Percentiles rank a stretch among this genome's conserved stretches.
Conservation (phyloP, 2,113 vertebrate genomes). For the Martes martes region DNA sequence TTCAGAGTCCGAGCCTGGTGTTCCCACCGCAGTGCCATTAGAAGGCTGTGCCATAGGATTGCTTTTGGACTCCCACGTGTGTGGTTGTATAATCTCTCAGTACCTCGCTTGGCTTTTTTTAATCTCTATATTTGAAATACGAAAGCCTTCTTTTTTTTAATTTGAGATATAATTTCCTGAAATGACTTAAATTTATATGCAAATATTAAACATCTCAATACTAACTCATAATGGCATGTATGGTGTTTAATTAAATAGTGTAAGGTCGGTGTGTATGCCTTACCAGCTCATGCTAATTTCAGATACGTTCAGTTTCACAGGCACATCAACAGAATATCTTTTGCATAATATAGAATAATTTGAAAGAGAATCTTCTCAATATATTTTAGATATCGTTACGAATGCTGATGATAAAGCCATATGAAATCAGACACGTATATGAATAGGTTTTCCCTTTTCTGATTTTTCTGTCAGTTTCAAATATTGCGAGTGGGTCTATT, state of each 20-base stretch:
- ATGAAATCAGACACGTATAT: background rate
- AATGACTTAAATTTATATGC: slow-evolving; percentile 5
- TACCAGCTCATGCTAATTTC: background rate
- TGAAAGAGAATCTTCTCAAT: slow-evolving; percentile 1
- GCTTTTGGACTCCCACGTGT: rapidly evolving
- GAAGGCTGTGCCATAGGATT: background rate
- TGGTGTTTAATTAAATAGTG: background rate
- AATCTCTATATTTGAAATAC: background rate
- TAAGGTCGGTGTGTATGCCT: background rate
- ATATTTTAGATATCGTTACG: slow-evolving; percentile 1
- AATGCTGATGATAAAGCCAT: background rate
- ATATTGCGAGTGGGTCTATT: background rate
- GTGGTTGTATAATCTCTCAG: background rate
- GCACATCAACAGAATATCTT: background rate
- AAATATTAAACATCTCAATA: slow-evolving; percentile 20
- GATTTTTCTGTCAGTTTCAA: background rate
- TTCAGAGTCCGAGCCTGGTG: background rate
- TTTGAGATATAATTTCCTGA: background rate
- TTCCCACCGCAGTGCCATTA: background rate
- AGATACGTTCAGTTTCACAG: background rate
- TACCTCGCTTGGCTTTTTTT: background rate
- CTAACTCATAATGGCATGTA: background rate
- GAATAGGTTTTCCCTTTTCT: background rate
- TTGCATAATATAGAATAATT: slow-evolving; percentile 15
- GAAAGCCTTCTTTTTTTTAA: background rate